Evolutionary conservation across 2,797 vertebrate genomes (phyloP).

Genomic region (Tapirus indicus): DNA sequence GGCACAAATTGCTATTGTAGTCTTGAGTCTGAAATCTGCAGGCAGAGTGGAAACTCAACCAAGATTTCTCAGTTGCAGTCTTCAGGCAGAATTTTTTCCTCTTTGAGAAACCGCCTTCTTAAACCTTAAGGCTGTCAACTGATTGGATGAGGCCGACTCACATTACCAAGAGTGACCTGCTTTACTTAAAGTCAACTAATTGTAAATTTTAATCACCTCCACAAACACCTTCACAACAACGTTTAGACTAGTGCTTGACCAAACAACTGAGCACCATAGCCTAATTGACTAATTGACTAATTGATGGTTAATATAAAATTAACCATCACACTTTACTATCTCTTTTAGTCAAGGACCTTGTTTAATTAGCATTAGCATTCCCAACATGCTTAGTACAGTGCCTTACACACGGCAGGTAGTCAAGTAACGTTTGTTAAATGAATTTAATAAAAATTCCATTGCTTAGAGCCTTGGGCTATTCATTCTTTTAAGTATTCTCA

Average conservation of each 20-base stretch:
- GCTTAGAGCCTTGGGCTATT: neutral
- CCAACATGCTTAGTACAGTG: neutral
- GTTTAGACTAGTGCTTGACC: neutral
- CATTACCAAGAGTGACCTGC: neutral
- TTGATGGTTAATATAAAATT: neutral
- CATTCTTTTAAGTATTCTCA: neutral
- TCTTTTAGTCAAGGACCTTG: neutral
- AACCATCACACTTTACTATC: fast-evolving
- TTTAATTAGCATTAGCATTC: neutral
- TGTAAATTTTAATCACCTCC: neutral
- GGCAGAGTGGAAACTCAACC: neutral
- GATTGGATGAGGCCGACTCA: neutral
- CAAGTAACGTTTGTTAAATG: neutral
- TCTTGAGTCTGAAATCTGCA: neutral
- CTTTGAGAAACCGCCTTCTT: neutral
- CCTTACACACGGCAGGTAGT: neutral
- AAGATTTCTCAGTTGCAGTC: neutral
- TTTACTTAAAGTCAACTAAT: neutral
- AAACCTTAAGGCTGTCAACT: neutral
- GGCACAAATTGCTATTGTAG: too few species aligned
- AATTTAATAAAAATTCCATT: neutral
- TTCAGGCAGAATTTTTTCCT: neutral
- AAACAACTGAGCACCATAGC: neutral
- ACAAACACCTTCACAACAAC: neutral
- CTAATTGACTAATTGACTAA: too few species aligned